Conservation (phyloP, 1,140 invertebrate genomes). For the Portunus trituberculatus region DNA sequence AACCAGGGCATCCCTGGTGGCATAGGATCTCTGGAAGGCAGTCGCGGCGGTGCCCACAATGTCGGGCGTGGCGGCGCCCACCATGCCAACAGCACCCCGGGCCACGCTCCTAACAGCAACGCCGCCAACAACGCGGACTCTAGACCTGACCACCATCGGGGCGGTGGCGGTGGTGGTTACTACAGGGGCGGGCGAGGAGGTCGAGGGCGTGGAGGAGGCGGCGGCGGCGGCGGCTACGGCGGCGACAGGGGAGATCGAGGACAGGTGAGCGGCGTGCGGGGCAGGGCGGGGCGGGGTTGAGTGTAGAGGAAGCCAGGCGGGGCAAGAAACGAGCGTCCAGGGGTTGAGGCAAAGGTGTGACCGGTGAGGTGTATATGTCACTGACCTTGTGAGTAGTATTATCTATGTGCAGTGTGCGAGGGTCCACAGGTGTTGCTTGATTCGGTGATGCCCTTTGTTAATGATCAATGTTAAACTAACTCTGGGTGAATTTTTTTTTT, state of each 20-base stretch:
- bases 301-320: too few relatives aligned
- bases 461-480: too few relatives aligned
- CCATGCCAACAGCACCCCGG: not conserved
- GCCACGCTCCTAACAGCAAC: not conserved
- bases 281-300: too few relatives aligned
- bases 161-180: constrained; percentile 50
- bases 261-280: not conserved
- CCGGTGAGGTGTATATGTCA: too few relatives aligned
- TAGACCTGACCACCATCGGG: not conserved
- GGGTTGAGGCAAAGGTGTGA: too few relatives aligned
- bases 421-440: too few relatives aligned
- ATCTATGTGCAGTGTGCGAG: too few relatives aligned
- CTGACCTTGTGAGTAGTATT: too few relatives aligned
- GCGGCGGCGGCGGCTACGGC: constrained; percentile 14
- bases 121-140: not conserved
- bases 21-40: constrained; percentile 31
- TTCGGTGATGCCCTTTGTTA: too few relatives aligned
- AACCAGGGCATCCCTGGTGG: constrained; percentile 50
- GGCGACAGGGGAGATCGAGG: constrained; percentile 35
- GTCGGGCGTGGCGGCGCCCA: constrained; percentile 43
- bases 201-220: constrained; percentile 27
- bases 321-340: too few relatives aligned
- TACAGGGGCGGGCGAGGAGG: constrained; percentile 56
- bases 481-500: too few relatives aligned
- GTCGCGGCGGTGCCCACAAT: constrained; percentile 46